phyloP scores from a whole-genome alignment of 2,113 vertebrate genomes.

The Solea senegalensis region DNA sequence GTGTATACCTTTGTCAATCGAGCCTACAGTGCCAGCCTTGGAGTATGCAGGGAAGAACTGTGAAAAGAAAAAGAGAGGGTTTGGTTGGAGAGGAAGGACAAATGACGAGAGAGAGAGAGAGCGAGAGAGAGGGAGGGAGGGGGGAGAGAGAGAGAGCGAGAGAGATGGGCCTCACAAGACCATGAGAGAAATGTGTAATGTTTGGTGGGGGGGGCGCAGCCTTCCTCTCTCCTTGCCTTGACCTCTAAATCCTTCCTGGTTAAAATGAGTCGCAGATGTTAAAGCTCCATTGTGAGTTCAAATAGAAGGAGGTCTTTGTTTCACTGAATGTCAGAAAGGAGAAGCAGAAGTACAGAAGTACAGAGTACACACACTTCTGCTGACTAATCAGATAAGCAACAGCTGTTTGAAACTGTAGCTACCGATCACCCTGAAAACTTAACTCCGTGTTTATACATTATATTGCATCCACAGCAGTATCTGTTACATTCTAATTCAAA shows the following conservation, averaged over 20 bases:
- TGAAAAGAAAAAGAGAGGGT: conserved; percentile 15
- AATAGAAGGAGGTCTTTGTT: conserved; percentile 67
- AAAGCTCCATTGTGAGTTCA: conserved; percentile 38
- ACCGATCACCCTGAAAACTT: conserved; percentile 13
- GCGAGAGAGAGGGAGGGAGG: conserved; percentile 8
- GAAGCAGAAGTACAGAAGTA: neutral
- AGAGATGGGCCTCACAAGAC: conserved; percentile 23
- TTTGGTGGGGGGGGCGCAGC: conserved; percentile 3
- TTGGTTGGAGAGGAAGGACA: neutral
- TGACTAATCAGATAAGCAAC: conserved; percentile 30
- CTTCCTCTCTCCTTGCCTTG: conserved; percentile 24
- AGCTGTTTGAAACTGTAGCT: conserved; percentile 13
- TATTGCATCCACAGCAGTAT: neutral
- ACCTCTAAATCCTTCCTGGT: conserved; percentile 58
- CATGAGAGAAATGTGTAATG: conserved; percentile 46
- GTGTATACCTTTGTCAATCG: conserved; percentile 76
- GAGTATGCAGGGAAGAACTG: conserved; percentile 91
- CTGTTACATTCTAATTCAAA: neutral
- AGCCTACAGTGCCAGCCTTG: conserved; percentile 71
- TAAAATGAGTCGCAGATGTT: conserved; percentile 73
- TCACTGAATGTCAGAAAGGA: conserved; percentile 12
- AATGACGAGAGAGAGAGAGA: neutral
- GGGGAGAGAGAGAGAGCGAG: neutral
- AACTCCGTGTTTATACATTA: neutral
- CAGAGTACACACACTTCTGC: conserved; percentile 25